A percentile compares a stretch with the other conserved stretches of the same genome.
These are phyloP conservation scores for Sepioteuthis lessoniana DNA, from an alignment of 2,888 invertebrate genomes.

Conservation along the genomic window DNA sequence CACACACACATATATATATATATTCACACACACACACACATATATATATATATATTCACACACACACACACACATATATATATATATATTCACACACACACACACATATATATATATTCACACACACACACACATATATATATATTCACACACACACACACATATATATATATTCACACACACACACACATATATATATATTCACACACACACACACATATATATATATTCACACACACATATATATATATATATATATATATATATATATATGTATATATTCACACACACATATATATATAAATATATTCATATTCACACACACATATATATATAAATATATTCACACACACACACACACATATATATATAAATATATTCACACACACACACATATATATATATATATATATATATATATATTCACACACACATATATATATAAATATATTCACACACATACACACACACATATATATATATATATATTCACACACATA, in stretches of 20 bases:
- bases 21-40: too few relatives aligned
- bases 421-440: background rate
- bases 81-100: too few relatives aligned
- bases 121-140: too few relatives aligned
- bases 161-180: too few relatives aligned
- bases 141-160: too few relatives aligned
- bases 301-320: slow-evolving; percentile 5
- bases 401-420: background rate
- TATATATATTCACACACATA: background rate
- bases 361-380: slow-evolving; percentile 4
- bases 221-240: background rate
- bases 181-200: slow-evolving; percentile 40
- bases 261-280: background rate
- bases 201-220: background rate
- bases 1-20: too few relatives aligned
- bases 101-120: too few relatives aligned
- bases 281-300: background rate
- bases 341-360: background rate
- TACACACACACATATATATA: background rate
- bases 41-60: too few relatives aligned
- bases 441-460: too few relatives aligned
- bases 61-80: too few relatives aligned
- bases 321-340: background rate
- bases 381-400: background rate
- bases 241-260: slow-evolving; percentile 35